Conservation (phyloP, 2,797 vertebrate species). For the Australoheros facetus region DNA sequence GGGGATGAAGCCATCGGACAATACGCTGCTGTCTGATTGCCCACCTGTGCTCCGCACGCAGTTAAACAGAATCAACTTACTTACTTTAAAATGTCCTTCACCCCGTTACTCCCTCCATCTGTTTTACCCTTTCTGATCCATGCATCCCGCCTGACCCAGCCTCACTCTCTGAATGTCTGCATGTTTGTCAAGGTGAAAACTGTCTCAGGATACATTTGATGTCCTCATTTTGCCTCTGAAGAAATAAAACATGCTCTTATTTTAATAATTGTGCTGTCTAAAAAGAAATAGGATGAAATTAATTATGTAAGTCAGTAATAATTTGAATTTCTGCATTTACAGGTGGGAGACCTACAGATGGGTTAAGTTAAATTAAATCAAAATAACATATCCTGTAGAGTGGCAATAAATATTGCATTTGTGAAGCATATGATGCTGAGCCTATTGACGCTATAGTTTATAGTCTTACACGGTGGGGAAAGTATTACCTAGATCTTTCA, state of each 20-base stretch:
- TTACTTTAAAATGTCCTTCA: slow-evolving; percentile 42
- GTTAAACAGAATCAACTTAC: slow-evolving; percentile 39
- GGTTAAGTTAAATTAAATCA: neutral
- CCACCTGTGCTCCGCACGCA: slow-evolving; percentile 60
- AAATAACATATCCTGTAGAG: neutral
- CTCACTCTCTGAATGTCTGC: slow-evolving; percentile 21
- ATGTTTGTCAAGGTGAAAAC: slow-evolving; percentile 1
- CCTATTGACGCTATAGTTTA: neutral
- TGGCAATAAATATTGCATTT: neutral
- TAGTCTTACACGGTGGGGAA: neutral
- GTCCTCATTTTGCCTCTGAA: neutral
- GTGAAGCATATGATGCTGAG: neutral
- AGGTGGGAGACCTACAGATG: neutral
- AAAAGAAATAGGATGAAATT: neutral
- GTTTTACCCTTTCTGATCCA: neutral
- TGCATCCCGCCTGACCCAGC: slow-evolving; percentile 15
- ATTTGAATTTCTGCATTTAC: neutral
- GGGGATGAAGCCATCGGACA: slow-evolving; percentile 59
- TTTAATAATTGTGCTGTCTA: neutral
- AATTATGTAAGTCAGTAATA: neutral
- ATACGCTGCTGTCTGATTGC: slow-evolving; percentile 67
- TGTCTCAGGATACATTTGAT: neutral
- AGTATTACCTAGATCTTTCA: neutral
- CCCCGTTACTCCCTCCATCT: neutral
- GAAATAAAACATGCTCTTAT: neutral